phyloP scores from a whole-genome alignment of 1,140 invertebrate genomes.

The Drosophila parvula region DNA sequence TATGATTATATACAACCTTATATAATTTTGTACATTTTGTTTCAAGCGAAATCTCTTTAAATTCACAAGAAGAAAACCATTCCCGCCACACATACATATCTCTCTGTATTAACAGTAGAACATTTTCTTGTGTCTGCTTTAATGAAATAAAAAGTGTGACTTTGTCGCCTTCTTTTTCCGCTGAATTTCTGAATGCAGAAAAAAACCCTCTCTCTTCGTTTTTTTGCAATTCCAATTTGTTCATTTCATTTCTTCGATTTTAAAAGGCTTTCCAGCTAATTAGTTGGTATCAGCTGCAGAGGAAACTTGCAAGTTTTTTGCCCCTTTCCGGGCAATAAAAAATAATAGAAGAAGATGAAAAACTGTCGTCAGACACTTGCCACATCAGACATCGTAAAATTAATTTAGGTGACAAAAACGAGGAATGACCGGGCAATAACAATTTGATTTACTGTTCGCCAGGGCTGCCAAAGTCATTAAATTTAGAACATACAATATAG shows the following conservation, averaged over 20 bases:
- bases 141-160: constrained; percentile 48
- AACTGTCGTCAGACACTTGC: constrained; percentile 40
- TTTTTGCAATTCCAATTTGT: not conserved
- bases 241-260: not conserved
- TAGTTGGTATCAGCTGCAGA: constrained; percentile 13
- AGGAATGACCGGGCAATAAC: constrained; percentile 46
- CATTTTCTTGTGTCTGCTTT: constrained; percentile 27
- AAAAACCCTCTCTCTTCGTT: not conserved
- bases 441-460: constrained; percentile 67
- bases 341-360: not conserved
- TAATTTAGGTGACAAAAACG: constrained; percentile 68
- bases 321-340: not conserved
- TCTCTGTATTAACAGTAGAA: not conserved
- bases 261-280: constrained; percentile 35
- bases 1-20: too few species aligned
- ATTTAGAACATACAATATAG: constrained; percentile 56
- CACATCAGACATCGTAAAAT: constrained; percentile 55
- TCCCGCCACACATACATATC: constrained; percentile 20
- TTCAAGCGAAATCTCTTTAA: not conserved
- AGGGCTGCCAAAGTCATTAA: constrained; percentile 74
- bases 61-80: not conserved
- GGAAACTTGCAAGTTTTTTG: constrained; percentile 23
- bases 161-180: not conserved
- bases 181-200: not conserved
- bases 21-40: too few species aligned